These are phyloP conservation scores for Pediacus dermestoides DNA, from an alignment of 2,888 invertebrate genomes.

Conservation along the genomic window DNA sequence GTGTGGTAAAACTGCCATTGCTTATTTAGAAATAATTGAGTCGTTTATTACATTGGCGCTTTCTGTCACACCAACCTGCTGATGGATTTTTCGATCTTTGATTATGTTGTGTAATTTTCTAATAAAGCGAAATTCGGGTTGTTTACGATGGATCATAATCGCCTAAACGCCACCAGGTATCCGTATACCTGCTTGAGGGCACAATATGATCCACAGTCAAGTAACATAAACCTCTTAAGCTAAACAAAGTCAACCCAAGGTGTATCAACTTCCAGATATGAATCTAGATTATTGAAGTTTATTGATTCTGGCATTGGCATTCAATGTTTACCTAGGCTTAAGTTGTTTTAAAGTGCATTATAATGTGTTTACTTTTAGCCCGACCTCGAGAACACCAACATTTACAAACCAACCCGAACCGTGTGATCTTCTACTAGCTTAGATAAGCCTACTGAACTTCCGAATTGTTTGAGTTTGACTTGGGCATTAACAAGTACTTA, in stretches of 20 bases:
- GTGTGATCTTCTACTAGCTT: too few relatives aligned
- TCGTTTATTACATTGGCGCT: too few relatives aligned
- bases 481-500: constrained; percentile 22
- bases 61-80: too few relatives aligned
- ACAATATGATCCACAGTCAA: constrained; percentile 24
- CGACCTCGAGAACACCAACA: constrained; percentile 13
- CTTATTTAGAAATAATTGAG: too few relatives aligned
- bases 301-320: constrained; percentile 42
- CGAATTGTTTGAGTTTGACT: constrained; percentile 20
- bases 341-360: constrained; percentile 40
- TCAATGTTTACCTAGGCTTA: constrained; percentile 41
- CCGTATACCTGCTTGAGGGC: constrained; percentile 18
- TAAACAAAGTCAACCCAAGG: constrained; percentile 33
- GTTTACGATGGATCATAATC: too few relatives aligned
- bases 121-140: too few relatives aligned
- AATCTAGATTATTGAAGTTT: constrained; percentile 39
- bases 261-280: constrained; percentile 38
- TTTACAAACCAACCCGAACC: background rate
- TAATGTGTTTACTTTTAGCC: constrained; percentile 38
- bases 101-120: too few relatives aligned
- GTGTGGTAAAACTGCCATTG: too few relatives aligned
- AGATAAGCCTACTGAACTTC: constrained; percentile 9
- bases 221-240: constrained; percentile 36
- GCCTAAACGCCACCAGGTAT: too few relatives aligned
- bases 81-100: too few relatives aligned